Conservation (phyloP, 2,113 vertebrate species). For the Lasiurus borealis region DNA sequence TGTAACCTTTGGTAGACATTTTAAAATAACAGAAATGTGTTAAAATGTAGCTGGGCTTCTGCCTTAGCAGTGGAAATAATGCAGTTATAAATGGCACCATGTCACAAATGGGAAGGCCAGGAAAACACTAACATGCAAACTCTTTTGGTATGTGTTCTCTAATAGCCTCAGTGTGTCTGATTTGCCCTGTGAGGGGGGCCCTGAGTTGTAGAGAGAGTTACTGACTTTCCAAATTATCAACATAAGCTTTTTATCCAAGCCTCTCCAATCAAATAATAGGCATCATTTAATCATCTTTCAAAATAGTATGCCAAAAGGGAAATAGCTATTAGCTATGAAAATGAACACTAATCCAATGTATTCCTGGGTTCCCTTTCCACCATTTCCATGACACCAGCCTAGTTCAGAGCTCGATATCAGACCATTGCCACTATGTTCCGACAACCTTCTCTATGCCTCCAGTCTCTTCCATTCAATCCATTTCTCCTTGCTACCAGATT, state of each 20-base stretch:
- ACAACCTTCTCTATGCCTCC: background rate
- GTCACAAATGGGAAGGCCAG: background rate
- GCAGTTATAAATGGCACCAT: background rate
- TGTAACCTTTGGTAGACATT: background rate
- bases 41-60: slow-evolving; percentile 37
- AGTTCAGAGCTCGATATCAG: background rate
- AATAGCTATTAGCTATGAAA: slow-evolving; percentile 5
- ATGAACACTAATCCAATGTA: background rate
- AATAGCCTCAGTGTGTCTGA: background rate
- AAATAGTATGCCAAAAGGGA: background rate
- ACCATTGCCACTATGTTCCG: background rate
- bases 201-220: background rate
- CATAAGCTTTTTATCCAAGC: background rate
- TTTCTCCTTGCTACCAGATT: background rate
- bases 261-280: slow-evolving; percentile 44
- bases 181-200: background rate
- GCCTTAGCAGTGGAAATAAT: background rate
- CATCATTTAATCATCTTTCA: background rate
- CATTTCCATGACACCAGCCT: background rate
- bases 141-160: background rate
- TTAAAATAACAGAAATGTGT: slow-evolving; percentile 33
- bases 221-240: slow-evolving; percentile 10
- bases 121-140: background rate
- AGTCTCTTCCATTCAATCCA: background rate
- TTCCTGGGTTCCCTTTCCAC: background rate